Conservation (phyloP, 2,888 invertebrate species). For the Platycheirus albimanus region DNA sequence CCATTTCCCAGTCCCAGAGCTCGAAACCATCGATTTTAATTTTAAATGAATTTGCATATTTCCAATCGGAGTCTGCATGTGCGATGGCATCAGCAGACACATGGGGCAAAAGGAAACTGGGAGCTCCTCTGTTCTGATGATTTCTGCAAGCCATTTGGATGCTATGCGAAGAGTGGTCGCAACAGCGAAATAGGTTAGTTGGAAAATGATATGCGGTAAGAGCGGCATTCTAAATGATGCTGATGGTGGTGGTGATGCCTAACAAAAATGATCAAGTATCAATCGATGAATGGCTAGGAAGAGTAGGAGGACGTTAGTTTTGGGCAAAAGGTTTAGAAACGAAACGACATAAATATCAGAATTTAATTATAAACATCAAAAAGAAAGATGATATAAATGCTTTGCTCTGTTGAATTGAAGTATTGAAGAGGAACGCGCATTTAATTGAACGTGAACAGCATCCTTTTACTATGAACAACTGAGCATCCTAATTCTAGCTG, state of each 20-base stretch:
- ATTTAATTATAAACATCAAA: too few species aligned
- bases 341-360: too few species aligned
- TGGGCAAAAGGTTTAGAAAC: too few species aligned
- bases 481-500: too few species aligned
- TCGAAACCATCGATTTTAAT: slow-evolving; percentile 43
- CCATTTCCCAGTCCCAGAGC: neutral
- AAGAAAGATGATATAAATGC: too few species aligned
- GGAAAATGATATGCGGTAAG: slow-evolving; percentile 55
- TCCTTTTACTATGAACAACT: too few species aligned
- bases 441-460: too few species aligned
- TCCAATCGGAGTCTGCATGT: slow-evolving; percentile 7
- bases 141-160: neutral
- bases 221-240: slow-evolving; percentile 13
- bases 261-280: slow-evolving; percentile 35
- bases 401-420: too few species aligned
- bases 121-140: too few species aligned
- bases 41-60: slow-evolving; percentile 58
- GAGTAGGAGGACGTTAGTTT: too few species aligned
- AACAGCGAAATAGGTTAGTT: slow-evolving; percentile 35
- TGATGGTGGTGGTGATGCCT: slow-evolving; percentile 1
- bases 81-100: neutral
- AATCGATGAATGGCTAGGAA: slow-evolving; percentile 19
- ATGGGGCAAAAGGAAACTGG: neutral
- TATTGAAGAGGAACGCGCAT: too few species aligned
- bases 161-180: slow-evolving; percentile 24